These are phyloP conservation scores for Ypsolopha scabrella DNA, from an alignment of 2,888 invertebrate genomes.

Conservation along the genomic window DNA sequence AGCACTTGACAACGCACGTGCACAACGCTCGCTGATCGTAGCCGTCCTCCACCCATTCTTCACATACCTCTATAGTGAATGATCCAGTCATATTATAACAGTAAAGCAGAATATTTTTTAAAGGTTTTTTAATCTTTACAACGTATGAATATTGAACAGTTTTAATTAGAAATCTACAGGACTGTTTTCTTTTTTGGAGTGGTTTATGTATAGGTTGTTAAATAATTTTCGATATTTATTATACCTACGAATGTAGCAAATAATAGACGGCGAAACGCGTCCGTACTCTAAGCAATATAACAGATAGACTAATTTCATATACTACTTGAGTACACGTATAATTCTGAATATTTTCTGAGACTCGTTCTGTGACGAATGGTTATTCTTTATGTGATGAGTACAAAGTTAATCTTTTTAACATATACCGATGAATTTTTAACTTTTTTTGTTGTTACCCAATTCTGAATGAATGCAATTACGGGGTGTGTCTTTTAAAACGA, in stretches of 20 bases:
- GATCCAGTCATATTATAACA: conserved; percentile 49
- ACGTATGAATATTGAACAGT: conserved; percentile 43
- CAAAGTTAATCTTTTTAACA: neutral
- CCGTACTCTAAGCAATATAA: conserved; percentile 22
- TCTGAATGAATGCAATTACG: neutral
- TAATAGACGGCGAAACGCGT: conserved; percentile 17
- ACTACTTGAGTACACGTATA: neutral
- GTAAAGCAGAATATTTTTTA: conserved; percentile 65
- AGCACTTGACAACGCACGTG: conserved; percentile 91
- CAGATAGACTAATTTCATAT: conserved; percentile 5
- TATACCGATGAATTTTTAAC: too few species aligned
- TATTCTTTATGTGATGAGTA: neutral
- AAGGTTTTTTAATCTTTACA: conserved; percentile 62
- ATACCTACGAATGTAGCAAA: conserved; percentile 16
- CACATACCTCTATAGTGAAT: conserved; percentile 34
- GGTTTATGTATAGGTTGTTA: conserved; percentile 50
- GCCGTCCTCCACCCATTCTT: conserved; percentile 18
- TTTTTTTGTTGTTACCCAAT: neutral
- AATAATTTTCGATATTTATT: conserved; percentile 56
- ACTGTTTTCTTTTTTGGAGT: conserved; percentile 55
- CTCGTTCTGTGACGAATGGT: conserved; percentile 2
- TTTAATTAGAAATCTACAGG: conserved; percentile 56
- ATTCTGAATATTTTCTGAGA: conserved; percentile 4
- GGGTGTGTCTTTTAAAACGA: neutral
- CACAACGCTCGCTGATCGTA: conserved; percentile 75